phyloP scores from a whole-genome alignment of 1,140 invertebrate genomes.

The Tetragonula clypearis region DNA sequence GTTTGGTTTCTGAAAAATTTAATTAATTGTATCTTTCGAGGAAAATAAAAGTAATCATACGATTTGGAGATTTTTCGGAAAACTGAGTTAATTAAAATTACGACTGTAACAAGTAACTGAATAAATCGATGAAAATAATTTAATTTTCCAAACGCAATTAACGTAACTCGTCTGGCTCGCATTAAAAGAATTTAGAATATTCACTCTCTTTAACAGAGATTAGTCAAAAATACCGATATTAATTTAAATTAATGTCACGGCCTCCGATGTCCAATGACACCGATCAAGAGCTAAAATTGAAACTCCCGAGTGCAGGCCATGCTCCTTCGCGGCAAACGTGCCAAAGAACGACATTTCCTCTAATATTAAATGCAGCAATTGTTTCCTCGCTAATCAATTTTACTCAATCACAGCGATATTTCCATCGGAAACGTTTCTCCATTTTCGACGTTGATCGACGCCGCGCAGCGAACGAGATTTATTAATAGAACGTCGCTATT shows the following conservation, averaged over 20 bases:
- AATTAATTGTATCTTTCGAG: background rate
- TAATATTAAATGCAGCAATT: background rate
- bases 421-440: too few species aligned
- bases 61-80: background rate
- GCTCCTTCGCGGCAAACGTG: background rate
- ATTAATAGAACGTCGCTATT: slow-evolving; percentile 22
- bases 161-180: too few species aligned
- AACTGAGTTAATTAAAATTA: background rate
- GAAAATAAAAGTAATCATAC: too few species aligned
- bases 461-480: background rate
- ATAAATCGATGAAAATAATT: background rate
- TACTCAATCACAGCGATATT: background rate
- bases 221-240: too few species aligned
- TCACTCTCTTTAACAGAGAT: too few species aligned
- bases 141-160: background rate
- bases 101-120: background rate
- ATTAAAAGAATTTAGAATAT: too few species aligned
- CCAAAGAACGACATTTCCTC: background rate
- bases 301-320: background rate
- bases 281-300: background rate
- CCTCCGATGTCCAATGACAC: too few species aligned
- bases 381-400: background rate
- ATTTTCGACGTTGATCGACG: background rate
- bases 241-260: too few species aligned
- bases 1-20: background rate